Conservation (phyloP, 2,797 vertebrate species). For the Coendou prehensilis region DNA sequence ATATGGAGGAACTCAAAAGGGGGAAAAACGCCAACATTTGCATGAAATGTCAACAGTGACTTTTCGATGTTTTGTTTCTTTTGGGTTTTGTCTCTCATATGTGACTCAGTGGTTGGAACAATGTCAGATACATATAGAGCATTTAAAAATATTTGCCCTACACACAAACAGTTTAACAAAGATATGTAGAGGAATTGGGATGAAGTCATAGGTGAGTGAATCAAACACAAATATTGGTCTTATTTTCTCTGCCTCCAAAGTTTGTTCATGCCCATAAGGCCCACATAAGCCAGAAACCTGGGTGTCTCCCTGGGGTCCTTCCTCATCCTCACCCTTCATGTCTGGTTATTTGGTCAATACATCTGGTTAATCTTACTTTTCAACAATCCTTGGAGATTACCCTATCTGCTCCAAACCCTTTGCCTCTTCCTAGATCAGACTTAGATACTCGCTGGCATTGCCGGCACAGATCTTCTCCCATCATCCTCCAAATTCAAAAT, state of each 20-base stretch:
- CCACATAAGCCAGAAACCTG: not conserved
- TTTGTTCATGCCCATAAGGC: not conserved
- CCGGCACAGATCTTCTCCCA: not conserved
- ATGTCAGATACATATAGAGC: not conserved
- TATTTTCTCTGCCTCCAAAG: not conserved
- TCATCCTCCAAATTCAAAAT: not conserved
- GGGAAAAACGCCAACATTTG: not conserved
- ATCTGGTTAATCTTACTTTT: not conserved
- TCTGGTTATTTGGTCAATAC: not conserved
- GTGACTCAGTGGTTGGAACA: constrained; percentile 14
- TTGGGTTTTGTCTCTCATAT: not conserved
- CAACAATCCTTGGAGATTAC: not conserved
- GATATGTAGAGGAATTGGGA: not conserved
- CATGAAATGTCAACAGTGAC: not conserved
- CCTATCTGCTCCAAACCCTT: not conserved
- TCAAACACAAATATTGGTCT: not conserved
- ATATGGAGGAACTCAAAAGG: not conserved
- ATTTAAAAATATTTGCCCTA: not conserved
- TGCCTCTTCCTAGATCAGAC: not conserved
- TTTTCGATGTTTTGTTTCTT: not conserved
- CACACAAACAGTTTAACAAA: not conserved
- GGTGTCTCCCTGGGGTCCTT: not conserved
- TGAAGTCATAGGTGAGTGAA: not conserved
- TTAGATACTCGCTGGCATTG: not conserved
- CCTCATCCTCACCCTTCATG: not conserved